These are phyloP conservation scores for Caenorhabditis uteleia DNA, from an alignment of 2,888 invertebrate species.

Conservation along the genomic window DNA sequence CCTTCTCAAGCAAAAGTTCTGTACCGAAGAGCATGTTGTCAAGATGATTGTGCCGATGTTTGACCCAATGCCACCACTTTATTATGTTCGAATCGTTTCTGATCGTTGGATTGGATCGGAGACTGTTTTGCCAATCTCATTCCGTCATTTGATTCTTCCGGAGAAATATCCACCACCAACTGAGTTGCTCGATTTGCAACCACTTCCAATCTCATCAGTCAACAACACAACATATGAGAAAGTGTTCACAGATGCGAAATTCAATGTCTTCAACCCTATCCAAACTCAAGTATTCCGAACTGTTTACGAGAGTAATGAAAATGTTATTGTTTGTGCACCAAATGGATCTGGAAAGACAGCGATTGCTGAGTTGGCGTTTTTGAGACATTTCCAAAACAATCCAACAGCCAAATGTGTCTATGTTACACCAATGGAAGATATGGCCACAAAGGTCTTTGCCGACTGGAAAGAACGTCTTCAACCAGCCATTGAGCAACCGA, in stretches of 20 bases:
- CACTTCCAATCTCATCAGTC: conserved; percentile 87
- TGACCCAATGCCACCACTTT: conserved; percentile 96
- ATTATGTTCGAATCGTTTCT: conserved; percentile 80
- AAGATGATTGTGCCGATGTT: conserved; percentile 98
- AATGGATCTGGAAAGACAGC: conserved; percentile 77
- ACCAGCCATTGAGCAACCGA: conserved; percentile 78
- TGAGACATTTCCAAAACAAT: conserved; percentile 80
- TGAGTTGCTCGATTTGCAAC: conserved; percentile 93
- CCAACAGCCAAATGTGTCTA: conserved; percentile 83
- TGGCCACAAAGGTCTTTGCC: conserved; percentile 82
- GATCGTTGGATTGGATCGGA: conserved; percentile 73
- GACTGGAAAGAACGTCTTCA: conserved; percentile 87
- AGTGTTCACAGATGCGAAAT: conserved; percentile 81
- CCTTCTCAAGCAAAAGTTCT: conserved; percentile 88
- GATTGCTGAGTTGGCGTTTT: conserved; percentile 92
- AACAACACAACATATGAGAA: conserved; percentile 85
- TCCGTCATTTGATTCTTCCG: conserved; percentile 92
- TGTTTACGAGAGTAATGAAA: conserved; percentile 91
- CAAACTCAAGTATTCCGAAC: conserved; percentile 99
- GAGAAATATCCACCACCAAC: conserved; percentile 98
- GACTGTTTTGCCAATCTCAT: conserved; percentile 84
- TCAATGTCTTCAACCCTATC: conserved; percentile 95
- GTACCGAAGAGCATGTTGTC: conserved; percentile 89
- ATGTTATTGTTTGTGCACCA: conserved; percentile 83
- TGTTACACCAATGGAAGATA: conserved; percentile 85